Evolutionary conservation across 2,888 invertebrate genomes (phyloP).

Genomic region (Abrostola triplasia): DNA sequence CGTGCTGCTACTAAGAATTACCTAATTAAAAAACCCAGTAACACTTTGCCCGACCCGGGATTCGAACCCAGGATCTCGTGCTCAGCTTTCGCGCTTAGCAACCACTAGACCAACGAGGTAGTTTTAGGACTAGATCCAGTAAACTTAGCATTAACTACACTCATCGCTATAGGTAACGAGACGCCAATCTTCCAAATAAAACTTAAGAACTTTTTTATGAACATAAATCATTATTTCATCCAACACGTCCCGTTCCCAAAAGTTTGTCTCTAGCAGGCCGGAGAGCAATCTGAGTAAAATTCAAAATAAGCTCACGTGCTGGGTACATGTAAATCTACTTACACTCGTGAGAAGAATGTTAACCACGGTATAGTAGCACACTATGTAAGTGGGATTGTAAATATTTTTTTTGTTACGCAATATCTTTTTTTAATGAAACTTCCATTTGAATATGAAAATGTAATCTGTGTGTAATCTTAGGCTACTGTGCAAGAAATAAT

Average conservation of each 20-base stretch:
- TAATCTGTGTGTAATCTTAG: not conserved
- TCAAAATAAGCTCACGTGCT: slow-evolving; percentile 83
- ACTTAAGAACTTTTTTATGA: slow-evolving; percentile 47
- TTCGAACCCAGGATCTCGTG: too few species aligned
- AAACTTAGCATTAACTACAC: too few species aligned
- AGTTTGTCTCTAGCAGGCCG: slow-evolving; percentile 55
- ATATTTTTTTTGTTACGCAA: slow-evolving; percentile 40
- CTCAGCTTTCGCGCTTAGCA: too few species aligned
- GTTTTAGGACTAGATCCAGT: too few species aligned
- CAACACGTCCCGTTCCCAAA: slow-evolving; percentile 53
- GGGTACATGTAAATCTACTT: slow-evolving; percentile 85
- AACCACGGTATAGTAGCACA: slow-evolving; percentile 65
- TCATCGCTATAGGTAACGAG: not conserved
- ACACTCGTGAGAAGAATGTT: slow-evolving; percentile 74
- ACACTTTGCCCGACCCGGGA: too few species aligned
- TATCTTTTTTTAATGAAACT: slow-evolving; percentile 29
- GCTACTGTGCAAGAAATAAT: not conserved
- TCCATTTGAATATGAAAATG: slow-evolving; percentile 13
- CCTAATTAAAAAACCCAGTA: too few species aligned
- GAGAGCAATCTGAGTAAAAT: slow-evolving; percentile 76
- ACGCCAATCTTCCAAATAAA: slow-evolving; percentile 35
- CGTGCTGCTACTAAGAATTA: too few species aligned
- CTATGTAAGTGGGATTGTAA: slow-evolving; percentile 52
- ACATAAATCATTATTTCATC: slow-evolving; percentile 59
- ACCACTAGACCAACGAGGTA: too few species aligned